Evolutionary conservation across 2,797 vertebrate genomes (phyloP).

Genomic region (Arremon brunneinucha): DNA sequence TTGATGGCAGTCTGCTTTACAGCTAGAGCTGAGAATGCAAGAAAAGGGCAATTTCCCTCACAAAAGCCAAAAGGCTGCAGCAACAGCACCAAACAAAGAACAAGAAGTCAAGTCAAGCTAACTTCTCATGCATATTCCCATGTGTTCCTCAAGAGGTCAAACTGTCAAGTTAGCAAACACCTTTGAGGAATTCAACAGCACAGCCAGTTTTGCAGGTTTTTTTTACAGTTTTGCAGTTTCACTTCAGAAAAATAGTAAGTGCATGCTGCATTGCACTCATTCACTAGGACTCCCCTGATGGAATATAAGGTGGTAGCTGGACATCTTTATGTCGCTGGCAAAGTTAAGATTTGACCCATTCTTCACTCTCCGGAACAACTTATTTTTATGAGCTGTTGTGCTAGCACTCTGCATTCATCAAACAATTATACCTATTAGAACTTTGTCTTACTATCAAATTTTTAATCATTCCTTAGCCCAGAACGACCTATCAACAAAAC

Average conservation of each 20-base stretch:
- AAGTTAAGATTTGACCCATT: not conserved
- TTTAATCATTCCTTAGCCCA: not conserved
- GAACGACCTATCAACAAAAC: not conserved
- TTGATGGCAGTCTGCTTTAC: not conserved
- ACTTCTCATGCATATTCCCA: not conserved
- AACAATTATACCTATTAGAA: not conserved
- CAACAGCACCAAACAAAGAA: not conserved
- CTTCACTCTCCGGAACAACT: not conserved
- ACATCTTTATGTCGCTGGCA: not conserved
- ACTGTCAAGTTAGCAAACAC: not conserved
- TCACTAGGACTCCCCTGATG: not conserved
- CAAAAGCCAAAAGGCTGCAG: not conserved
- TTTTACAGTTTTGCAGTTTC: not conserved
- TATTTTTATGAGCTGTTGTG: not conserved
- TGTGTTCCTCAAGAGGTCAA: conserved; percentile 1
- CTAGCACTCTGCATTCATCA: not conserved
- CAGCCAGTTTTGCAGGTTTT: not conserved
- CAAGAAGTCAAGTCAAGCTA: not conserved
- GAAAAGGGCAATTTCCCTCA: not conserved
- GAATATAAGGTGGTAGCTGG: not conserved
- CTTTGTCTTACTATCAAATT: not conserved
- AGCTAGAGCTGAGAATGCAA: not conserved
- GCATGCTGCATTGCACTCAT: not conserved
- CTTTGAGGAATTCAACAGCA: not conserved
- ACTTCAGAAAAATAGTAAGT: not conserved